Evolutionary conservation across 2,797 vertebrate genomes (phyloP).

Genomic region (Ctenosaura bakeri): DNA sequence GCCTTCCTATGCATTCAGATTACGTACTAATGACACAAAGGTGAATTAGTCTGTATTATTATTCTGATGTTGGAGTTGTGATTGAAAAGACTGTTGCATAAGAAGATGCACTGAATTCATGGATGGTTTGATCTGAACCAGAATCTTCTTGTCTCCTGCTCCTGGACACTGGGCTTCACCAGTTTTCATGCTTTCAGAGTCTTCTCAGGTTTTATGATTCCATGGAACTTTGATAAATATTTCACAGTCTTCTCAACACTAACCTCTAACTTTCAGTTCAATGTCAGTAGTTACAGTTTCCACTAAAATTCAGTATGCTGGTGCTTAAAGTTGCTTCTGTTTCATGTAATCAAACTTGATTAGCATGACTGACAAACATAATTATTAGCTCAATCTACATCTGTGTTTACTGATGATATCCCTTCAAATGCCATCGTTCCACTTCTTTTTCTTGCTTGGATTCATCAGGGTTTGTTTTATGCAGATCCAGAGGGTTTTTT

Average conservation of each 20-base stretch:
- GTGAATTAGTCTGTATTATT: not conserved
- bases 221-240: slow-evolving; percentile 18
- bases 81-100: not conserved
- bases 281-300: not conserved
- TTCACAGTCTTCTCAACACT: slow-evolving; percentile 3
- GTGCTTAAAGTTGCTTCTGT: slow-evolving; percentile 18
- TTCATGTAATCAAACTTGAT: slow-evolving; percentile 34
- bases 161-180: not conserved
- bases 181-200: not conserved
- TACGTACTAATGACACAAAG: not conserved
- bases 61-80: not conserved
- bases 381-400: slow-evolving; percentile 40
- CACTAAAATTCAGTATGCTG: not conserved
- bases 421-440: not conserved
- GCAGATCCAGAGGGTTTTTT: not conserved
- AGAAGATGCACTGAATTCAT: not conserved
- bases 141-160: not conserved
- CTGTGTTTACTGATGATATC: slow-evolving; percentile 22
- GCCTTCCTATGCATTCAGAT: not conserved
- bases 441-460: not conserved
- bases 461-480: slow-evolving; percentile 3
- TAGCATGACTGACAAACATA: slow-evolving; percentile 56
- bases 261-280: slow-evolving; percentile 9
- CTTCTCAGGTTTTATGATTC: slow-evolving; percentile 3
- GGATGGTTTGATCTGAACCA: not conserved